phyloP scores from a whole-genome alignment of 2,113 vertebrate genomes.

The Polypterus senegalus region DNA sequence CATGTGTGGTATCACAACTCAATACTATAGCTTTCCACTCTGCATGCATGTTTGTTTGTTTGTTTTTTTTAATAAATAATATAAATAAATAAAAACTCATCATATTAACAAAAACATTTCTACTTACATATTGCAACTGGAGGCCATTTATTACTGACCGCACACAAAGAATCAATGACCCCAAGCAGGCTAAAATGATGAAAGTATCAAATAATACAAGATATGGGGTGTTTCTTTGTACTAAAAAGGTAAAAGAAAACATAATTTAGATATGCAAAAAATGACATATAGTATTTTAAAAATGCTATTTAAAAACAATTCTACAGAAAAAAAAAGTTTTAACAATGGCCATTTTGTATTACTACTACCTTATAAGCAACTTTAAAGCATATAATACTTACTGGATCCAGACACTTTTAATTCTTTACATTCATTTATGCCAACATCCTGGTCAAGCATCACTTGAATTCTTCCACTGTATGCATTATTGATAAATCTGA shows the following conservation, averaged over 20 bases:
- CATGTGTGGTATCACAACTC: no score
- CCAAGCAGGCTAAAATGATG: conserved; percentile 68
- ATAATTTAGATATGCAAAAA: conserved; percentile 1
- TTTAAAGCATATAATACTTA: conserved; percentile 42
- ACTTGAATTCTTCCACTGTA: conserved; percentile 84
- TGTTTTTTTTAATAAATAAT: no score
- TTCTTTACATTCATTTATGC: conserved; percentile 75
- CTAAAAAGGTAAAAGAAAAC: conserved; percentile 35
- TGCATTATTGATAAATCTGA: conserved; percentile 77
- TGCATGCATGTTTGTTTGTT: not conserved
- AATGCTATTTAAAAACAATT: not conserved
- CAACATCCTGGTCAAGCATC: conserved; percentile 62
- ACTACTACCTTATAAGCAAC: not conserved
- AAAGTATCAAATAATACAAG: conserved; percentile 71
- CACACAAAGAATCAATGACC: conserved; percentile 66
- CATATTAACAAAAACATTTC: not conserved
- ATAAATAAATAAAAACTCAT: no score
- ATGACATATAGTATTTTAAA: not conserved
- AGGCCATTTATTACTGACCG: conserved; percentile 71
- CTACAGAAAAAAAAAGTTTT: not conserved
- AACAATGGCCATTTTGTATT: not conserved
- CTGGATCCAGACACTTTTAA: conserved; percentile 73
- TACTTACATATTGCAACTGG: conserved; percentile 69
- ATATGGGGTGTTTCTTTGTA: conserved; percentile 70
- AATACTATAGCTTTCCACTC: no score